Percentiles rank a stretch among this genome's conserved stretches.
These are phyloP conservation scores for Pogonocherus hispidulus DNA, from an alignment of 2,888 invertebrate genomes.

Conservation along the genomic window DNA sequence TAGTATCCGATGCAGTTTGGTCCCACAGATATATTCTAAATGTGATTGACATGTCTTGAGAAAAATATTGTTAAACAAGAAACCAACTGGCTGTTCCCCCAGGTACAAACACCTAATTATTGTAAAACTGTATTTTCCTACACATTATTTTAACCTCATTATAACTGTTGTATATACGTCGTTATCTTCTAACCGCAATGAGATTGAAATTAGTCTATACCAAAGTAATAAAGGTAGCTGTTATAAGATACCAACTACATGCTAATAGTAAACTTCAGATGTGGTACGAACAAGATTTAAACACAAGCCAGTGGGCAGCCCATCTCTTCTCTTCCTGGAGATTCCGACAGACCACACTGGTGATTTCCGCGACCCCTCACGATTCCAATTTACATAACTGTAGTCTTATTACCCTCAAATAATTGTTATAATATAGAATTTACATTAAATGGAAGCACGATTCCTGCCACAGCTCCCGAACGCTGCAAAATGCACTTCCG, in stretches of 20 bases:
- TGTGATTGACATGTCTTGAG: too few species aligned
- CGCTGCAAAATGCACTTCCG: conserved; percentile 4
- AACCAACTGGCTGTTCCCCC: too few species aligned
- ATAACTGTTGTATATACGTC: too few species aligned
- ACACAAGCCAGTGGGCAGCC: conserved; percentile 22
- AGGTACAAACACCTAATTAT: too few species aligned
- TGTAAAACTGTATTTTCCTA: too few species aligned
- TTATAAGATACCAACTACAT: conserved; percentile 44
- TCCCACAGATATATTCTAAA: too few species aligned
- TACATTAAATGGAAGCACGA: conserved; percentile 59
- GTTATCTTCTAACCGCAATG: background rate
- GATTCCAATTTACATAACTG: conserved; percentile 59
- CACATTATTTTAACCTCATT: too few species aligned
- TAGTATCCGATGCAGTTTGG: too few species aligned
- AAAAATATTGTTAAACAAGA: too few species aligned
- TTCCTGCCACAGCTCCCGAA: conserved; percentile 46
- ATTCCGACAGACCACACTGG: conserved; percentile 46
- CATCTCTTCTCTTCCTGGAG: conserved; percentile 35
- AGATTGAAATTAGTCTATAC: background rate
- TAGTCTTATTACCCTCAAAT: conserved; percentile 55
- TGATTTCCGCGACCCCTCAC: conserved; percentile 45
- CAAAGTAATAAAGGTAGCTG: conserved; percentile 23
- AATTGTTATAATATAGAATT: conserved; percentile 59
- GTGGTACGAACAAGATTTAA: conserved; percentile 25
- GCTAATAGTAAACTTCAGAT: conserved; percentile 44